phyloP scores from a whole-genome alignment of 92 coral and sea anemone species.

The Chrysogorgia sp. region DNA sequence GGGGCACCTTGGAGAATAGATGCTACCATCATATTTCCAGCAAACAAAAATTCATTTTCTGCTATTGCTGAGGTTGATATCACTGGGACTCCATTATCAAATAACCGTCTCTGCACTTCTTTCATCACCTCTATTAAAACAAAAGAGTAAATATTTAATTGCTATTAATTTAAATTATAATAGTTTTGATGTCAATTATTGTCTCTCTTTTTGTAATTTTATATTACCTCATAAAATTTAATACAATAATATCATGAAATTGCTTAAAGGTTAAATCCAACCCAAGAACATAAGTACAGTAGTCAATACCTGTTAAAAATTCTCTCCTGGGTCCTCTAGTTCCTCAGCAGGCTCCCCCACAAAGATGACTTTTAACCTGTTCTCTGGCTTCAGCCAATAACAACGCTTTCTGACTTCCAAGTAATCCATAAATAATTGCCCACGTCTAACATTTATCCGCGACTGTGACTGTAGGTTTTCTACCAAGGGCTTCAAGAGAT shows the following conservation, averaged over 20 bases:
- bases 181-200: not conserved
- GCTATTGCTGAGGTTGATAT: conserved; percentile 57
- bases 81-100: conserved; percentile 49
- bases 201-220: too few relatives aligned
- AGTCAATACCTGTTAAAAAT: conserved; percentile 53
- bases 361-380: conserved; percentile 48
- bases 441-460: conserved; percentile 52
- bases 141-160: conserved; percentile 2
- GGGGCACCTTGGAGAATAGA: conserved; percentile 61
- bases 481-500: conserved; percentile 43
- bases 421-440: conserved; percentile 56
- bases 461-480: conserved; percentile 43
- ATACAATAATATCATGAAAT: conserved; percentile 2
- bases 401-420: conserved; percentile 52
- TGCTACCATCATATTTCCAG: conserved; percentile 64
- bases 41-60: conserved; percentile 55
- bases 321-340: conserved; percentile 60
- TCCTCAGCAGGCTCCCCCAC: conserved; percentile 66
- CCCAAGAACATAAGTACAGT: conserved; percentile 3
- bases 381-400: conserved; percentile 46
- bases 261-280: not conserved
- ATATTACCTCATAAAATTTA: not conserved
- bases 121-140: conserved; percentile 45
- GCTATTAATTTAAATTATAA: not conserved
- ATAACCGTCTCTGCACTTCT: conserved; percentile 49